These are phyloP conservation scores for Agriopis marginaria DNA, from an alignment of 2,888 invertebrate genomes.

Conservation along the genomic window DNA sequence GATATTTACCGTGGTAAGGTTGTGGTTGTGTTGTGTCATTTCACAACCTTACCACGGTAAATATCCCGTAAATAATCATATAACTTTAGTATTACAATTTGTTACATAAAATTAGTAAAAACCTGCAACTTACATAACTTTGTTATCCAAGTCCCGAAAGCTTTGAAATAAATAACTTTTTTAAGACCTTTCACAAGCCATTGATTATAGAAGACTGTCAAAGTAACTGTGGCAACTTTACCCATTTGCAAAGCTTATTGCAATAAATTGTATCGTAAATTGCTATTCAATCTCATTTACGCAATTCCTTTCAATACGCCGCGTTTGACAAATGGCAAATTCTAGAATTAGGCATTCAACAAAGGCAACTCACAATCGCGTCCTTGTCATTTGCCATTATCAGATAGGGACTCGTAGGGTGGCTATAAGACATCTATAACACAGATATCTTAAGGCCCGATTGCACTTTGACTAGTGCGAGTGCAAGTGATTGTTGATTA, in stretches of 20 bases:
- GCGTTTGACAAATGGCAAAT: slow-evolving; percentile 21
- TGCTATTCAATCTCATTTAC: slow-evolving; percentile 17
- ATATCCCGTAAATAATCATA: no score
- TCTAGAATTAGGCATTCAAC: slow-evolving; percentile 27
- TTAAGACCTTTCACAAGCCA: neutral
- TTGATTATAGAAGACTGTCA: neutral
- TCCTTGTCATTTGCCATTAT: slow-evolving; percentile 27
- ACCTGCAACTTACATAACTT: no score
- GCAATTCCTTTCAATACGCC: slow-evolving; percentile 19
- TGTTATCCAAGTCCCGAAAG: no score
- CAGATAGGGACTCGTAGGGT: slow-evolving; percentile 15
- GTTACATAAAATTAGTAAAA: no score
- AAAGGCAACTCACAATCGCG: slow-evolving; percentile 20
- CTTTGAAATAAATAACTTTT: neutral
- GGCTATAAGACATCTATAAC: neutral
- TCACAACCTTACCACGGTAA: no score
- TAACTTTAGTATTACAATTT: no score
- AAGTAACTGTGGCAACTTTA: neutral
- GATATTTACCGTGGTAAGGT: no score
- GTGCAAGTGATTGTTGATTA: no score
- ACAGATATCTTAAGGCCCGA: no score
- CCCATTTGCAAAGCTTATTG: slow-evolving; percentile 2
- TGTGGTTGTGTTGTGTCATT: no score
- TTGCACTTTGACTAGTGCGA: no score
- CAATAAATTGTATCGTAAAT: slow-evolving; percentile 14